phyloP scores from a whole-genome alignment of 2,888 invertebrate genomes.

The Dynastes hyllus region DNA sequence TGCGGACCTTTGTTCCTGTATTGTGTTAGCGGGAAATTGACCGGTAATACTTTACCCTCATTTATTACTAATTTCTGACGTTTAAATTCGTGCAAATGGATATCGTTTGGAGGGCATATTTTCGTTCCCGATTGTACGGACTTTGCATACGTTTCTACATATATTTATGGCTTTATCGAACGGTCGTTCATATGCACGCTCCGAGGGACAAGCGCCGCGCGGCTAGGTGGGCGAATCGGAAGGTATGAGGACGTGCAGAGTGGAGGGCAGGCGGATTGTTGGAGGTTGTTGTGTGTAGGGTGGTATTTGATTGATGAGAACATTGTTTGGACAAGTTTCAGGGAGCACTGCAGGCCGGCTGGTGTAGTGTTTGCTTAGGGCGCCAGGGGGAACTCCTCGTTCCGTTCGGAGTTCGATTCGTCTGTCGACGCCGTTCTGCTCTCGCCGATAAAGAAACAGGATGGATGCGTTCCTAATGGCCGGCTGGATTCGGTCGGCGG shows the following conservation, averaged over 20 bases:
- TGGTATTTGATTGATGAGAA: conserved; percentile 69
- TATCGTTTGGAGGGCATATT: background rate
- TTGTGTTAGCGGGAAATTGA: no score
- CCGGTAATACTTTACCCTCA: no score
- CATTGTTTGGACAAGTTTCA: conserved; percentile 68
- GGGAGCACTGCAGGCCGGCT: conserved; percentile 65
- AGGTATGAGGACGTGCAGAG: conserved; percentile 4
- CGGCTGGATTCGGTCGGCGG: conserved; percentile 43
- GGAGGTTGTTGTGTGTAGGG: conserved; percentile 59
- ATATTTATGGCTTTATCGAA: conserved; percentile 51
- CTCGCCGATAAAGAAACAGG: conserved; percentile 52
- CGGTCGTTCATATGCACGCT: conserved; percentile 48
- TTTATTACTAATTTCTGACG: no score
- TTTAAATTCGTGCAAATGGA: no score
- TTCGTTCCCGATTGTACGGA: background rate
- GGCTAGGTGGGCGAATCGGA: conserved; percentile 1
- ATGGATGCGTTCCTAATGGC: conserved; percentile 53
- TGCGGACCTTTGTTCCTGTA: no score
- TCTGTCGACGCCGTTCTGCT: conserved; percentile 55
- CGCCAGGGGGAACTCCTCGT: conserved; percentile 56
- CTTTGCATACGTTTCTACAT: conserved; percentile 26
- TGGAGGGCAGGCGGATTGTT: conserved; percentile 54
- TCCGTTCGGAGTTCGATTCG: conserved; percentile 51
- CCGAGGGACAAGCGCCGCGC: conserved; percentile 33
- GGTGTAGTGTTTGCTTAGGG: conserved; percentile 68